These are phyloP conservation scores for Rhynchotus rufescens DNA, from an alignment of 2,797 vertebrate genomes.

Conservation along the genomic window DNA sequence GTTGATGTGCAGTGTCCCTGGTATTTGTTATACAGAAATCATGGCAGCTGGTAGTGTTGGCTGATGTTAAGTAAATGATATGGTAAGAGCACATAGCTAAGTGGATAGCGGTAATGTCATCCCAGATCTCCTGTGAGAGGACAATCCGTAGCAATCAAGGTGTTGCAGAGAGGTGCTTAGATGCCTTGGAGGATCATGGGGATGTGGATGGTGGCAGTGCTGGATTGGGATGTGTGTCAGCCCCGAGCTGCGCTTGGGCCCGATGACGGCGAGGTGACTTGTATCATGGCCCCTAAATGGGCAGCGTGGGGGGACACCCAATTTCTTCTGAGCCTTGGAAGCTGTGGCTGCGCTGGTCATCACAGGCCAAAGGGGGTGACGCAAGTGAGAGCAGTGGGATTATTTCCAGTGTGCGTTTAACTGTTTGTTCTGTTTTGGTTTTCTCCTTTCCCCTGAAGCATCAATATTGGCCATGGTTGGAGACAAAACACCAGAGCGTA, in stretches of 20 bases:
- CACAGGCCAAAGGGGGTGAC: background rate
- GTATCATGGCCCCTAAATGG: background rate
- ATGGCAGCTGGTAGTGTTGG: background rate
- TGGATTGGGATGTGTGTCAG: background rate
- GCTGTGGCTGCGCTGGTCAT: background rate
- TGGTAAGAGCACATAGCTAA: conserved; percentile 29
- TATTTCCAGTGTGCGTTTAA: background rate
- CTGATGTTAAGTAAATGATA: conserved; percentile 29
- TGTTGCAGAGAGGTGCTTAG: background rate
- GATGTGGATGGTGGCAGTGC: background rate
- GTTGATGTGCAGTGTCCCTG: background rate
- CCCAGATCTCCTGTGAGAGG: conserved; percentile 14
- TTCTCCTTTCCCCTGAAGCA: background rate
- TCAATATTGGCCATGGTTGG: background rate
- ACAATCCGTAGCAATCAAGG: conserved; percentile 9
- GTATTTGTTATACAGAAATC: background rate
- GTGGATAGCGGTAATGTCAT: conserved; percentile 60
- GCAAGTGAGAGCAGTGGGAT: background rate
- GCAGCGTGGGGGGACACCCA: background rate
- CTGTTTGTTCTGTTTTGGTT: background rate
- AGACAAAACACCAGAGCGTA: background rate
- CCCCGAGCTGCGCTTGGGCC: background rate
- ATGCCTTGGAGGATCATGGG: conserved; percentile 36
- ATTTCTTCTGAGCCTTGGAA: background rate
- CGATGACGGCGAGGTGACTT: background rate